Evolutionary conservation across 2,888 invertebrate genomes (phyloP), one percentile per base, ranked within the genome.

Genomic region (Brassicogethes aeneus): DNA sequence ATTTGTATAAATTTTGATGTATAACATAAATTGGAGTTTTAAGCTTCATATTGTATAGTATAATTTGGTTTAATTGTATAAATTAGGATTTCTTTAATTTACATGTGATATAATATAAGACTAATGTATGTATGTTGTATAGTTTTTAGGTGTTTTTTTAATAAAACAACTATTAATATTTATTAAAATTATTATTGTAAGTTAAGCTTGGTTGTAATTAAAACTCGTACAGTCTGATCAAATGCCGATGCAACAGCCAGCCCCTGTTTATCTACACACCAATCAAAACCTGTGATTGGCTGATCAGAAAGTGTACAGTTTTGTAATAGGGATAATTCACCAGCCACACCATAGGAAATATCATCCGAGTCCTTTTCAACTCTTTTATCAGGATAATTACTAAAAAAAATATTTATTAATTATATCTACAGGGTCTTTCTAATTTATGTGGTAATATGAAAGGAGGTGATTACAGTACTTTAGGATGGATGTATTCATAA

Each of bases 251-350:
- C 88, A 1, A 93, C 83, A 3, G 85, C 85, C 2, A 96, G 71
- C 0, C 95, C 95, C 34, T 79, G 69, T 62, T 93, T 93, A 62
- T 95, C 93, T 0, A 81, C 77, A 66, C 87, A 90, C 95, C 95
- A 96, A 60, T 94, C 91, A 51, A 90, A 82, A 7, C 86, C 78
- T 59, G 85, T 85, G 47, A 96, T 80, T 0, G 95, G 95, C 62
- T 96, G 95, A 3, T 84, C 75, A 13, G 92, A 86, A 39, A 95
- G 57, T 0, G 82, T 80, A 54, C 80, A 79, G 42, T 89, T 89
- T 64, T 93, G 91, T 3, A 94, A 65, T 39, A 86, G 74, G 16
- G 75, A 71, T 16, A 94, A 60, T 17, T 74, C 78, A 1, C 95
- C 95, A 1, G 82, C 66, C 0, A 91, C 82, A 2, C 94, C 94